Evolutionary conservation across 1,140 invertebrate genomes (phyloP).

Genomic region (Zaprionus ornatus): DNA sequence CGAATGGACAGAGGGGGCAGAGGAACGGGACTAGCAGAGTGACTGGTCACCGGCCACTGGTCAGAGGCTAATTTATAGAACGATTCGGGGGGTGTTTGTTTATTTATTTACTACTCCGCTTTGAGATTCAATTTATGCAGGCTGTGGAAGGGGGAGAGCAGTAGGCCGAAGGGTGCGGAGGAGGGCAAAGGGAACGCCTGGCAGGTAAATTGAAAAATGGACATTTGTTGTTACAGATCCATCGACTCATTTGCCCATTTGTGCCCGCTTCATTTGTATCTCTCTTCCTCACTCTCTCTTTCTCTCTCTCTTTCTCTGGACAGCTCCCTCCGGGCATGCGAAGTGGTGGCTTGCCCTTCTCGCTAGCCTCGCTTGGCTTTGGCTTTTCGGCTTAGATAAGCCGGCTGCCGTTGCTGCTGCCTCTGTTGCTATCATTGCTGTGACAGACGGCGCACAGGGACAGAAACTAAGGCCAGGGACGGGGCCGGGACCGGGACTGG

Average conservation of each 20-base stretch:
- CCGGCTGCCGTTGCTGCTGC: slow-evolving; percentile 32
- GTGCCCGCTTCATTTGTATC: not conserved
- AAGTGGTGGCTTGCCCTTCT: slow-evolving; percentile 53
- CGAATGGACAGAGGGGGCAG: not conserved
- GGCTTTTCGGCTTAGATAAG: slow-evolving; percentile 77
- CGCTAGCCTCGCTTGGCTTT: slow-evolving; percentile 27
- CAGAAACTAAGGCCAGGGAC: not conserved
- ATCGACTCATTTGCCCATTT: slow-evolving; percentile 47
- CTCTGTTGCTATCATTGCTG: slow-evolving; percentile 22
- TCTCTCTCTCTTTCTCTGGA: not conserved
- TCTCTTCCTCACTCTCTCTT: not conserved
- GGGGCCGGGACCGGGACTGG: not conserved
- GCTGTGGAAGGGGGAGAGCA: slow-evolving; percentile 10
- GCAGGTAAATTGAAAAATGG: slow-evolving; percentile 79
- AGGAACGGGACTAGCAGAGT: not conserved
- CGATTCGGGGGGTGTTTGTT: slow-evolving; percentile 67
- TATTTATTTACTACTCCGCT: slow-evolving; percentile 43
- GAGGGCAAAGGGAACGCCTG: not conserved
- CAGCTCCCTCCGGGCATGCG: not conserved
- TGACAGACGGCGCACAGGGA: slow-evolving; percentile 56
- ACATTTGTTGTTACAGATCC: slow-evolving; percentile 76
- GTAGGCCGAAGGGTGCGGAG: not conserved
- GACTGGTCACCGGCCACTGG: slow-evolving; percentile 64
- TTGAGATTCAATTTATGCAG: slow-evolving; percentile 71
- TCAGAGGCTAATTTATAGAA: slow-evolving; percentile 76